Evolutionary conservation across 2,888 invertebrate genomes (phyloP).

Genomic region (Dimorphilus gyrociliatus): DNA sequence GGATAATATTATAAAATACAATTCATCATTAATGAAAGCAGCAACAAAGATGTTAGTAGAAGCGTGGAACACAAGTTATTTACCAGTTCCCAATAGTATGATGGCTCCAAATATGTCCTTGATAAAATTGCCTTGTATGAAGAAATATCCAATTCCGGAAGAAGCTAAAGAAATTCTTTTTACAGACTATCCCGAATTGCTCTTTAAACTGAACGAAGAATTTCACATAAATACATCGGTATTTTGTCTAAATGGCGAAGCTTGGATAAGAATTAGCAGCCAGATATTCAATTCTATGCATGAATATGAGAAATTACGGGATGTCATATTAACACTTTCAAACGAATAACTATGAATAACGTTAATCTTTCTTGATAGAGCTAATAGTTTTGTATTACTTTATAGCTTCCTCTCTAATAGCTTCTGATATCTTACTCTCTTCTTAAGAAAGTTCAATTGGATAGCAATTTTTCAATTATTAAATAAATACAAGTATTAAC

Average conservation of each 20-base stretch:
- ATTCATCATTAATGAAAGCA: no score
- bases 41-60: slow-evolving; percentile 11
- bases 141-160: slow-evolving; percentile 5
- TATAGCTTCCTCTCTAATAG: no score
- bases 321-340: slow-evolving; percentile 13
- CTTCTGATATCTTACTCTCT: no score
- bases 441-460: no score
- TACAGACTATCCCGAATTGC: slow-evolving; percentile 4
- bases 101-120: slow-evolving; percentile 16
- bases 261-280: slow-evolving; percentile 22
- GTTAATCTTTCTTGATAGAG: no score
- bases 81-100: slow-evolving; percentile 15
- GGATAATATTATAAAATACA: no score
- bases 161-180: slow-evolving; percentile 2
- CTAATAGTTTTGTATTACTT: no score
- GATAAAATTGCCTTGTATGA: slow-evolving; percentile 11
- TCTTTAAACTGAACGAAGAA: slow-evolving; percentile 5
- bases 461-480: no score
- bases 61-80: slow-evolving; percentile 10
- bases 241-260: slow-evolving; percentile 9
- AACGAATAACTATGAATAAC: no score
- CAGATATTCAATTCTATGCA: slow-evolving; percentile 22
- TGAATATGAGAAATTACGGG: slow-evolving; percentile 16
- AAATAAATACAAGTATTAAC: no score
- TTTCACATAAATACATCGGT: slow-evolving; percentile 7